Evolutionary conservation across 2,888 invertebrate genomes (phyloP).

Genomic region (Drosophila lacicola): DNA sequence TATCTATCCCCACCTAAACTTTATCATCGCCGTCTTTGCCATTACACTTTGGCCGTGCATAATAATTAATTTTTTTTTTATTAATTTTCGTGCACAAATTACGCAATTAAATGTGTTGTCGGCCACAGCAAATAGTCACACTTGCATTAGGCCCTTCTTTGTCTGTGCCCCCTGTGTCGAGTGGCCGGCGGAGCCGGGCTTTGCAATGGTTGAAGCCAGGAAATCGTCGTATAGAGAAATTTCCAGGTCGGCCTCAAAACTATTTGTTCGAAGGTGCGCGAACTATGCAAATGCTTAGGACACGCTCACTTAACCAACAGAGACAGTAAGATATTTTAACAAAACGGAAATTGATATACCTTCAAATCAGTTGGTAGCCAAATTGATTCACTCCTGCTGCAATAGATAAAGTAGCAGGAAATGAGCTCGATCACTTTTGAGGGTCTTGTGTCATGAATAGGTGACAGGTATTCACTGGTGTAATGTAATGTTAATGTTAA

Average conservation of each 20-base stretch:
- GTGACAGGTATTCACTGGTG: background rate
- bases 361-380: conserved; percentile 41
- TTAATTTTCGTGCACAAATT: conserved; percentile 34
- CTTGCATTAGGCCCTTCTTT: conserved; percentile 55
- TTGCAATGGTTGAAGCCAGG: conserved; percentile 43
- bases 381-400: conserved; percentile 55
- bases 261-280: conserved; percentile 25
- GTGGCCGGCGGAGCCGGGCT: background rate
- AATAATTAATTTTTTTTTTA: conserved; percentile 23
- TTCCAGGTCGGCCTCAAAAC: conserved; percentile 33
- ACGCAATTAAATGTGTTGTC: conserved; percentile 37
- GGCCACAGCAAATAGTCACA: conserved; percentile 13
- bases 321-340: conserved; percentile 33
- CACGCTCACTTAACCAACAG: conserved; percentile 69
- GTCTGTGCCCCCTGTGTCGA: background rate
- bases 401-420: conserved; percentile 31
- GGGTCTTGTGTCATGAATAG: conserved; percentile 8
- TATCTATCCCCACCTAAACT: background rate
- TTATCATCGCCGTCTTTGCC: background rate
- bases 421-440: conserved; percentile 18
- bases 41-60: conserved; percentile 8
- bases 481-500: background rate
- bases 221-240: conserved; percentile 55
- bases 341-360: conserved; percentile 69
- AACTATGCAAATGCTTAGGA: conserved; percentile 25